These are phyloP conservation scores for Recurvirostra avosetta DNA, from an alignment of 2,113 vertebrate species.

Conservation along the genomic window DNA sequence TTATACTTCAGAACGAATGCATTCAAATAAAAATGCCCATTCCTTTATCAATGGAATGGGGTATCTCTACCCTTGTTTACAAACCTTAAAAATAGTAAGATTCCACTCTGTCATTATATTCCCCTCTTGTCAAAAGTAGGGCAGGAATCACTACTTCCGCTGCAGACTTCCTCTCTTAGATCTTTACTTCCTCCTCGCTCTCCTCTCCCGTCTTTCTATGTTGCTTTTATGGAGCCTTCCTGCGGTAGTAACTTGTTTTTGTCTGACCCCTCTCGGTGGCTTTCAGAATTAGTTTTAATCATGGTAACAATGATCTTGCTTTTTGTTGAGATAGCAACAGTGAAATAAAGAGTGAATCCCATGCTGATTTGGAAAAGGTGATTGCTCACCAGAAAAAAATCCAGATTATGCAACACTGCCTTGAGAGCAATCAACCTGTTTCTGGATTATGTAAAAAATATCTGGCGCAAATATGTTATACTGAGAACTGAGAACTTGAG, in stretches of 20 bases:
- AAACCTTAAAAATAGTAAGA: neutral
- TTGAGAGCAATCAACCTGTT: neutral
- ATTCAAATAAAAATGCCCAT: neutral
- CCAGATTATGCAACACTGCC: neutral
- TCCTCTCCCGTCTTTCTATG: neutral
- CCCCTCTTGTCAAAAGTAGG: neutral
- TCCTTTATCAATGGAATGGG: neutral
- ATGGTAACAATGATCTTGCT: neutral
- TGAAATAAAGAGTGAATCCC: neutral
- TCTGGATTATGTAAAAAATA: neutral
- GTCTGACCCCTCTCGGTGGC: constrained; percentile 39
- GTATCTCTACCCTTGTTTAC: neutral
- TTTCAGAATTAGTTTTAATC: neutral
- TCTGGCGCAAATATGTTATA: neutral
- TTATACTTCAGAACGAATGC: neutral
- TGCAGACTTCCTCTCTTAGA: neutral
- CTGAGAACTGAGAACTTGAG: neutral
- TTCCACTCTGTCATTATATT: neutral
- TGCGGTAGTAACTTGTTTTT: neutral
- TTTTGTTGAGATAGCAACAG: neutral
- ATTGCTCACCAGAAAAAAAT: neutral
- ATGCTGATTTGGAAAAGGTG: neutral
- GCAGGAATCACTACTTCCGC: neutral
- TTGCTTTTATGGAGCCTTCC: neutral
- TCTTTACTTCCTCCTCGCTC: neutral